Percentiles rank a stretch among this genome's conserved stretches.
These are phyloP conservation scores for Meta bourneti DNA, from an alignment of 2,888 invertebrate species.

Conservation along the genomic window DNA sequence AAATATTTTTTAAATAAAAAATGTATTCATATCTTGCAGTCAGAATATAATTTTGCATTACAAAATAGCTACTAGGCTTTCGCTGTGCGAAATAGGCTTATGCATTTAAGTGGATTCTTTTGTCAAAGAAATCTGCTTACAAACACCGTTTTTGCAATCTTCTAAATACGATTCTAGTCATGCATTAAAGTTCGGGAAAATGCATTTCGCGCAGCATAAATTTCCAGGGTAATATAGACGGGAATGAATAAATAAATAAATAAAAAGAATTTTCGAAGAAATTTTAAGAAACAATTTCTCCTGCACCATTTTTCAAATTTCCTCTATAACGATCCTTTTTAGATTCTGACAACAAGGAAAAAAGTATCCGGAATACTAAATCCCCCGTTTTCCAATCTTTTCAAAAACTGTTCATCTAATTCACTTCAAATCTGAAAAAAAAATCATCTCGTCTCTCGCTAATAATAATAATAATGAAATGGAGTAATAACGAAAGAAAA, in stretches of 20 bases:
- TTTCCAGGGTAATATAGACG: background rate
- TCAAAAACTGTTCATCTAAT: conserved; percentile 57
- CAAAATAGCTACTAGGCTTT: background rate
- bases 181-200: background rate
- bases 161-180: background rate
- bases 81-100: background rate
- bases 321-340: background rate
- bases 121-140: background rate
- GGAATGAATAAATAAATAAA: background rate
- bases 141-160: background rate
- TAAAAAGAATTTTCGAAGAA: background rate
- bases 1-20: too few relatives aligned
- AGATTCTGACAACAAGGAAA: too few relatives aligned
- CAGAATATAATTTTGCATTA: background rate
- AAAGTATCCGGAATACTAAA: background rate
- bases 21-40: too few relatives aligned
- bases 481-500: conserved; percentile 31
- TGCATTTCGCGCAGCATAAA: background rate
- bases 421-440: conserved; percentile 50
- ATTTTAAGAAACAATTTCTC: background rate
- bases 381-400: conserved; percentile 25
- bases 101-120: background rate
- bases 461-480: conserved; percentile 43
- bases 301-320: background rate
- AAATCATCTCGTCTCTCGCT: conserved; percentile 17